Evolutionary conservation across 1,140 invertebrate genomes (phyloP).

Genomic region (Brachionus plicatilis): DNA sequence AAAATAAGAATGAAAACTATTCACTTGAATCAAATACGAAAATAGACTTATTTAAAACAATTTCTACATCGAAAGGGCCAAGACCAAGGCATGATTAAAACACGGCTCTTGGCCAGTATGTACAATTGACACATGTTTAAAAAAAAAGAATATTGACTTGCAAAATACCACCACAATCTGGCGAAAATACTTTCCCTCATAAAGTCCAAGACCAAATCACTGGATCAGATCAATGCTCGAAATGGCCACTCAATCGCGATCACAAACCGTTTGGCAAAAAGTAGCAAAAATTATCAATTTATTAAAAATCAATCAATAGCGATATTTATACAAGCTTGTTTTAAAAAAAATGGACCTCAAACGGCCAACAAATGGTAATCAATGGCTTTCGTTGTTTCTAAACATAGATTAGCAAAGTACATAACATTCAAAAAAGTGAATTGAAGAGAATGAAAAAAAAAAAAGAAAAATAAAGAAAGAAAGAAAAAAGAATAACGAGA

Average conservation of each 20-base stretch:
- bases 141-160: background rate
- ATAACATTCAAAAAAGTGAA: background rate
- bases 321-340: background rate
- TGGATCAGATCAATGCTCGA: background rate
- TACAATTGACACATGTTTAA: background rate
- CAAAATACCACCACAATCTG: background rate
- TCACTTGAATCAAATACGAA: conserved; percentile 9
- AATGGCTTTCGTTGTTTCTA: background rate
- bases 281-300: background rate
- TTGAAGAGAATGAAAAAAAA: background rate
- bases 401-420: background rate
- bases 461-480: background rate
- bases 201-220: background rate
- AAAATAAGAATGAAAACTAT: background rate
- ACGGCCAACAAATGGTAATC: background rate
- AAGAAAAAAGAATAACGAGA: background rate
- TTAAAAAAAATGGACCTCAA: background rate
- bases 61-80: background rate
- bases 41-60: conserved; percentile 1
- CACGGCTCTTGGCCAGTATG: background rate
- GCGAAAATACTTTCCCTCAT: background rate
- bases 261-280: background rate
- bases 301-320: background rate
- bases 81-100: background rate
- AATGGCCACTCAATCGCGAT: background rate